phyloP scores from a whole-genome alignment of 2,888 invertebrate species.

The Ceramica pisi region DNA sequence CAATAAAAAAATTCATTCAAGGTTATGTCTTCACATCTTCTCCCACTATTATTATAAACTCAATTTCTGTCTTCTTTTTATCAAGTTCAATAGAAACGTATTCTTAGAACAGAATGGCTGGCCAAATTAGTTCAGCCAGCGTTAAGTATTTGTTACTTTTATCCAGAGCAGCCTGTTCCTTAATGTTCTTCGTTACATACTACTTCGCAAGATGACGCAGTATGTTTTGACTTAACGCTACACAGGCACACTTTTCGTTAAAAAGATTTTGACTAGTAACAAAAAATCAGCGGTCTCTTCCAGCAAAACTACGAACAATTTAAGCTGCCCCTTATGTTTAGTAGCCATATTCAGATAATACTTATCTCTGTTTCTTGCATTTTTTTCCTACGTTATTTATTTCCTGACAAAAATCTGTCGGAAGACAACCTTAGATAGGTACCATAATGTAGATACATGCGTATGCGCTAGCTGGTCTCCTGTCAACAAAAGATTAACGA shows the following conservation, averaged over 20 bases:
- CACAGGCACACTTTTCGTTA: too few relatives aligned
- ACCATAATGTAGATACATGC: too few relatives aligned
- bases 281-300: background rate
- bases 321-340: too few relatives aligned
- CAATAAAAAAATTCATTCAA: background rate
- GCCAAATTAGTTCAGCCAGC: background rate
- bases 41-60: background rate
- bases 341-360: too few relatives aligned
- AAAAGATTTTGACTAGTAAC: background rate
- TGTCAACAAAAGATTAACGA: conserved; percentile 23
- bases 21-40: background rate
- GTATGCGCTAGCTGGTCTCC: background rate
- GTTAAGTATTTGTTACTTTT: background rate
- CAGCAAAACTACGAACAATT: too few relatives aligned
- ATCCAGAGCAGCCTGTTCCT: too few relatives aligned
- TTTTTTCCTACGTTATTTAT: background rate
- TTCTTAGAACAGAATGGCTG: background rate
- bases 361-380: too few relatives aligned
- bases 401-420: conserved; percentile 1
- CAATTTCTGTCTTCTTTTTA: background rate
- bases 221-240: too few relatives aligned
- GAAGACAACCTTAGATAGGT: background rate
- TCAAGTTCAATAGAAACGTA: background rate
- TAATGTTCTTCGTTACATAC: background rate
- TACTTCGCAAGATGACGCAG: background rate